Conservation (phyloP, 2,888 invertebrate species). For the Hedychridium roseum region DNA sequence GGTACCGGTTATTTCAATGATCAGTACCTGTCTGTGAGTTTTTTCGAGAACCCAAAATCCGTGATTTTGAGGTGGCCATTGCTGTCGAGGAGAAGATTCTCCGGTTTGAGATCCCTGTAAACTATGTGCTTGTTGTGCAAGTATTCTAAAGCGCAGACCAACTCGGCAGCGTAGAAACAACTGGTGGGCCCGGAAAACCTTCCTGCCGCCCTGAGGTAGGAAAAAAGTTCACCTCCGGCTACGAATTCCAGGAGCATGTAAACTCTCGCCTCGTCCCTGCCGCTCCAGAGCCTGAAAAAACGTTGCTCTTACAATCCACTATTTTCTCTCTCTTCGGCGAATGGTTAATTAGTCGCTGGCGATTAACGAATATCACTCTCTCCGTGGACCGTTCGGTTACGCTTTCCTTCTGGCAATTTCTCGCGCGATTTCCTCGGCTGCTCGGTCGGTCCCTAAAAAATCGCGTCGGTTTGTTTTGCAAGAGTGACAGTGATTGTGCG, state of each 20-base stretch:
- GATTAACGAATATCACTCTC: slow-evolving; percentile 11
- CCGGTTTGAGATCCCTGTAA: slow-evolving; percentile 90
- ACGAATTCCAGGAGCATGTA: slow-evolving; percentile 98
- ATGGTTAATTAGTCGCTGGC: slow-evolving; percentile 5
- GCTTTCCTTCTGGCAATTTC: slow-evolving; percentile 22
- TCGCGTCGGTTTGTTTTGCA: slow-evolving; percentile 1
- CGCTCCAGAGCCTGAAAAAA: slow-evolving; percentile 82
- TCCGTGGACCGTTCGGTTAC: slow-evolving; percentile 8
- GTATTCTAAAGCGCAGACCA: slow-evolving; percentile 92
- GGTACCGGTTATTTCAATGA: background rate
- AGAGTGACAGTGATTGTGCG: slow-evolving; percentile 64
- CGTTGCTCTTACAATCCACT: background rate
- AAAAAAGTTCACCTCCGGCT: slow-evolving; percentile 96
- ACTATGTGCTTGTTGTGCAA: slow-evolving; percentile 89
- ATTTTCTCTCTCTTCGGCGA: background rate
- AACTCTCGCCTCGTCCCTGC: slow-evolving; percentile 87
- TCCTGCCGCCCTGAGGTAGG: slow-evolving; percentile 91
- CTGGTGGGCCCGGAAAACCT: slow-evolving; percentile 86
- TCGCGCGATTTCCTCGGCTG: slow-evolving; percentile 10
- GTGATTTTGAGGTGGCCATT: slow-evolving; percentile 97
- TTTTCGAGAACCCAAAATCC: slow-evolving; percentile 98
- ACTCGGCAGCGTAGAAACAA: slow-evolving; percentile 94
- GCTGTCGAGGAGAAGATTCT: slow-evolving; percentile 89
- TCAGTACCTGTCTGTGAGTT: slow-evolving; percentile 79
- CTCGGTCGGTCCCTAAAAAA: slow-evolving; percentile 17